A percentile compares a stretch with the other conserved stretches of the same genome.
Conservation (phyloP, 1,140 invertebrate species). For the Brachionus plicatilis region DNA sequence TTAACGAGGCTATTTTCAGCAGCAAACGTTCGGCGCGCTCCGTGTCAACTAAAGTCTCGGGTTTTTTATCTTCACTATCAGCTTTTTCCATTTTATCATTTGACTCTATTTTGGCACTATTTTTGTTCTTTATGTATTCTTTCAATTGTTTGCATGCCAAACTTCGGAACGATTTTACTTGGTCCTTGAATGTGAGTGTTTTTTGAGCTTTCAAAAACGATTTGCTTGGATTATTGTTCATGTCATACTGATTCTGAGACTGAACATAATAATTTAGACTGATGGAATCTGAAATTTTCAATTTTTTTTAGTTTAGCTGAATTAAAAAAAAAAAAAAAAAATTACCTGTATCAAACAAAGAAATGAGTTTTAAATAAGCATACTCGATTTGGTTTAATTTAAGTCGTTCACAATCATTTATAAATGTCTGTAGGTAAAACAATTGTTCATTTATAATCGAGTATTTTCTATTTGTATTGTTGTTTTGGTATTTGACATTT, state of each 20-base stretch:
- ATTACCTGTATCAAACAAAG: background rate
- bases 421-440: background rate
- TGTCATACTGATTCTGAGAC: background rate
- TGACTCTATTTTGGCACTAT: background rate
- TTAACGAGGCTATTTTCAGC: constrained; percentile 20
- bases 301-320: background rate
- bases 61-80: background rate
- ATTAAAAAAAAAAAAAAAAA: background rate
- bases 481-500: constrained; percentile 33
- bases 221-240: background rate
- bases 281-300: background rate
- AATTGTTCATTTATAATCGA: constrained; percentile 36
- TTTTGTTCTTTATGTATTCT: background rate
- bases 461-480: constrained; percentile 1
- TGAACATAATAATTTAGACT: background rate
- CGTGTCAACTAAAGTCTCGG: background rate
- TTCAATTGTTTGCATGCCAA: constrained; percentile 27
- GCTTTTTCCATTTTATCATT: constrained; percentile 1
- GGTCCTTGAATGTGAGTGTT: background rate
- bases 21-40: background rate
- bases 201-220: constrained; percentile 3
- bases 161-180: constrained; percentile 32
- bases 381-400: constrained; percentile 3
- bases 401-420: constrained; percentile 25
- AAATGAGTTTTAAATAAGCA: constrained; percentile 38